These are phyloP conservation scores for Brachionus rotundiformis DNA, from an alignment of 1,140 invertebrate species.

Conservation along the genomic window DNA sequence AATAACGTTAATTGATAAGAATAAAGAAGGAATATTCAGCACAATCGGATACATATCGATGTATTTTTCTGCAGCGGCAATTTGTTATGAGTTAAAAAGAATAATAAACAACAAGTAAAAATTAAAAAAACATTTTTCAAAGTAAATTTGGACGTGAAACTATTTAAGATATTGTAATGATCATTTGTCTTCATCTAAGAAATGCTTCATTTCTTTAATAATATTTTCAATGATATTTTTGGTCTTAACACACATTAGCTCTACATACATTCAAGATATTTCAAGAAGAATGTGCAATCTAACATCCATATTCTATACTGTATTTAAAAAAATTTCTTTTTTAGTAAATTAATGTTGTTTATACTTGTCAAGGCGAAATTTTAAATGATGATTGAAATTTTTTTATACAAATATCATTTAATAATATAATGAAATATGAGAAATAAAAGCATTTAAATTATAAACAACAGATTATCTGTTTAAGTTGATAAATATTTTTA, in stretches of 20 bases:
- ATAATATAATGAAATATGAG: too few species aligned
- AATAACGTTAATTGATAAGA: slow-evolving; percentile 69
- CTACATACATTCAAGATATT: not conserved
- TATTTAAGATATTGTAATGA: not conserved
- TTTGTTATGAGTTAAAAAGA: slow-evolving; percentile 15
- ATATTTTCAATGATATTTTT: not conserved
- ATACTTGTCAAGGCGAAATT: too few species aligned
- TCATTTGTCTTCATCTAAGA: not conserved
- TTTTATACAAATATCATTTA: too few species aligned
- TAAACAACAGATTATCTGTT: too few species aligned
- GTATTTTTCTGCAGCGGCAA: slow-evolving; percentile 69
- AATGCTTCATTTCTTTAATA: not conserved
- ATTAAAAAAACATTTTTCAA: not conserved
- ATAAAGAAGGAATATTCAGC: slow-evolving; percentile 85
- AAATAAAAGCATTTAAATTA: too few species aligned
- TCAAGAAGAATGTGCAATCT: slow-evolving; percentile 42
- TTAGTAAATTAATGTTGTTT: too few species aligned
- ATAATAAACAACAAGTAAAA: slow-evolving; percentile 19
- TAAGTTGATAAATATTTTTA: not conserved
- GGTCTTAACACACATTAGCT: not conserved
- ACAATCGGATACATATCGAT: slow-evolving; percentile 78
- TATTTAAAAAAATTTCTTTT: not conserved
- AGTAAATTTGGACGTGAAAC: not conserved
- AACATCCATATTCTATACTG: slow-evolving; percentile 37
- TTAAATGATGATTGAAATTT: too few species aligned